These are phyloP conservation scores for Squalus acanthias DNA, from an alignment of 2,797 vertebrate genomes.

Conservation along the genomic window DNA sequence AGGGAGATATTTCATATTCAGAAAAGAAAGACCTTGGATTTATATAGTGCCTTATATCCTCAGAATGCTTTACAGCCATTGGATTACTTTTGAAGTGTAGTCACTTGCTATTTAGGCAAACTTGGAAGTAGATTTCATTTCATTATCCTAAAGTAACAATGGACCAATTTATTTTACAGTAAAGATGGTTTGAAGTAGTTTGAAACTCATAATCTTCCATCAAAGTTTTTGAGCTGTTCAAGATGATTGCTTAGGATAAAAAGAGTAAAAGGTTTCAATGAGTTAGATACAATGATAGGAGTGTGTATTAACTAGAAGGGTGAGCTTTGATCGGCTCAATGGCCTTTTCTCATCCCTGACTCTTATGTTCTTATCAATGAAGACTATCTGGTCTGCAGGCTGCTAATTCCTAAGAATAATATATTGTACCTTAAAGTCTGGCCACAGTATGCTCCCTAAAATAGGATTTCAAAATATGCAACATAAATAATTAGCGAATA, in stretches of 20 bases:
- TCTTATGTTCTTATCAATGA: not conserved
- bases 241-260: not conserved
- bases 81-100: not conserved
- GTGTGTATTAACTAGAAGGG: not conserved
- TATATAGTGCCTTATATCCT: not conserved
- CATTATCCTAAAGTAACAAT: no score
- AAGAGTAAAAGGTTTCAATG: not conserved
- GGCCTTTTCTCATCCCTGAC: not conserved
- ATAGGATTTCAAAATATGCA: not conserved
- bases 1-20: no score
- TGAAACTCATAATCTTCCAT: not conserved
- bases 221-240: not conserved
- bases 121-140: no score
- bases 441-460: not conserved
- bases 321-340: not conserved
- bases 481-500: not conserved
- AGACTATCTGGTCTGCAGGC: not conserved
- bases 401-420: not conserved
- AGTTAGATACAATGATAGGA: not conserved
- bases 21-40: no score
- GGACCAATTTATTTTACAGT: no score
- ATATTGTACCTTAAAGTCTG: not conserved
- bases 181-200: not conserved
- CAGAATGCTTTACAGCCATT: not conserved
- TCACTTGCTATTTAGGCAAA: not conserved